A percentile compares a stretch with the other conserved stretches of the same genome.
Conservation (phyloP, 2,888 invertebrate genomes). For the Acrocyrtus sp. region DNA sequence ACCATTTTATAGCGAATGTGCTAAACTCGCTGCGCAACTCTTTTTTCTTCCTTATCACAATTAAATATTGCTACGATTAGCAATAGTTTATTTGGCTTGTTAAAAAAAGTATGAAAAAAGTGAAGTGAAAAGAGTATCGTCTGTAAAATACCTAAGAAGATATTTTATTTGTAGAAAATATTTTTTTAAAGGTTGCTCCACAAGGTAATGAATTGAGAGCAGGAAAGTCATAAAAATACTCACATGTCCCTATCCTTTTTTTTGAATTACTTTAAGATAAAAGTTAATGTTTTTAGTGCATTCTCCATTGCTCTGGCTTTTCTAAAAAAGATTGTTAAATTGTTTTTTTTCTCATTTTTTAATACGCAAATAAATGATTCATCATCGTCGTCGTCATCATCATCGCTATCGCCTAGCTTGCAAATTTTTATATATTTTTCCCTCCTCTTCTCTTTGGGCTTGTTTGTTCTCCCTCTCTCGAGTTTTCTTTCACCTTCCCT, state of each 20-base stretch:
- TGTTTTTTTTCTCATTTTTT: too few species aligned
- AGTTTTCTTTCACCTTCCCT: not conserved
- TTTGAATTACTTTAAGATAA: not conserved
- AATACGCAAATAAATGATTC: conserved; percentile 35
- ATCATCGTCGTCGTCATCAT: too few species aligned
- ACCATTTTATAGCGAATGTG: conserved; percentile 9
- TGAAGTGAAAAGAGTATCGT: conserved; percentile 1
- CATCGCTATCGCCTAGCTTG: too few species aligned
- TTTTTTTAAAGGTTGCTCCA: conserved; percentile 5
- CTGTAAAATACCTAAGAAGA: too few species aligned
- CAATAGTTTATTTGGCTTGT: not conserved
- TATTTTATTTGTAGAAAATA: not conserved
- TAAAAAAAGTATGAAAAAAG: not conserved
- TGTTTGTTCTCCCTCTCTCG: conserved; percentile 23
- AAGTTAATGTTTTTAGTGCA: not conserved
- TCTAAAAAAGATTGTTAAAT: not conserved
- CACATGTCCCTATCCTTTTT: not conserved
- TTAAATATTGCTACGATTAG: conserved; percentile 3
- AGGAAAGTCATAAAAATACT: conserved; percentile 24
- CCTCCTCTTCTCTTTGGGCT: conserved; percentile 31
- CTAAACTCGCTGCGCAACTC: conserved; percentile 26
- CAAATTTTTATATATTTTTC: too few species aligned
- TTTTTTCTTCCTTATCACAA: conserved; percentile 16
- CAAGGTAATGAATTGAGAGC: conserved; percentile 31
- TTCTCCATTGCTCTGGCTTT: not conserved